Evolutionary conservation across 2,797 vertebrate genomes (phyloP).

Genomic region (Florisuga fusca): DNA sequence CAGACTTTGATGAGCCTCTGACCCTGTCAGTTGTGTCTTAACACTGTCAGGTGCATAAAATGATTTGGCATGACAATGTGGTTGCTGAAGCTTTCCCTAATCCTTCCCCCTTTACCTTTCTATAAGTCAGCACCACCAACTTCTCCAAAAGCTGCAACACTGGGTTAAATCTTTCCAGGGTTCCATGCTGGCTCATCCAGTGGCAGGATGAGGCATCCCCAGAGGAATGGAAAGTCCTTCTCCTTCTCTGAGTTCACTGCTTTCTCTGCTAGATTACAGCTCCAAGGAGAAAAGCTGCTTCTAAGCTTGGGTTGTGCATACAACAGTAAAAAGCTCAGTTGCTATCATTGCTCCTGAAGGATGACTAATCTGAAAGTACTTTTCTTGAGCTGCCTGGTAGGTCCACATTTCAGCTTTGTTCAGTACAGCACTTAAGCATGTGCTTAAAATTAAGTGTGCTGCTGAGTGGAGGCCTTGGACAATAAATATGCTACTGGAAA

Average conservation of each 20-base stretch:
- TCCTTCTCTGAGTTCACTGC: neutral
- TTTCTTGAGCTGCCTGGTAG: conserved; percentile 45
- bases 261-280: neutral
- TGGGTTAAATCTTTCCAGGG: neutral
- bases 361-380: conserved; percentile 20
- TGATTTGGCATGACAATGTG: neutral
- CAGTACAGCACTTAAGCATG: conserved; percentile 60
- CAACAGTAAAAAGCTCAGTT: neutral
- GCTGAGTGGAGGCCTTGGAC: conserved; percentile 63
- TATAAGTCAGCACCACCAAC: neutral
- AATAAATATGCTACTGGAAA: conserved; percentile 66
- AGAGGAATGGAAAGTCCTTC: neutral
- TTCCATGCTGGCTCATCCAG: neutral
- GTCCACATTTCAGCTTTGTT: conserved; percentile 44
- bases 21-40: neutral
- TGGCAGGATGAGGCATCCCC: neutral
- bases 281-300: neutral
- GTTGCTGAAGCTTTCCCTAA: neutral
- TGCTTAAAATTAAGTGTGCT: conserved; percentile 68
- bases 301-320: neutral
- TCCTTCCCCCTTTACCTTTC: neutral
- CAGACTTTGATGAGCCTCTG: neutral
- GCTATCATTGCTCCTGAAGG: neutral
- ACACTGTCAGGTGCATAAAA: neutral
- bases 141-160: neutral